phyloP scores from a whole-genome alignment of 2,888 invertebrate genomes.

The Sphaerophoria taeniata region DNA sequence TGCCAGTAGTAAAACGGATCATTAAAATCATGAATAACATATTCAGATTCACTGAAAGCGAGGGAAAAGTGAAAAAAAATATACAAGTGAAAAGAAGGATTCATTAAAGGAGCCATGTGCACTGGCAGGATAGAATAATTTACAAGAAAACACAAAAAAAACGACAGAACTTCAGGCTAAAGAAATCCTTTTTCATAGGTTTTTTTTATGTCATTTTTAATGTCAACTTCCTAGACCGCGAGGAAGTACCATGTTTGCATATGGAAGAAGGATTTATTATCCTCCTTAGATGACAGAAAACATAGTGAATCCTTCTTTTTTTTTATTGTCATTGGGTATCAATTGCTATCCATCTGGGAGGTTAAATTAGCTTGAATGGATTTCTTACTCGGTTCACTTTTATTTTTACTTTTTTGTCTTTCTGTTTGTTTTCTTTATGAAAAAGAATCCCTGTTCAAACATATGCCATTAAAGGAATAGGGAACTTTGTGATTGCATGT shows the following conservation, averaged over 20 bases:
- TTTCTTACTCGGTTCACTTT: slow-evolving; percentile 36
- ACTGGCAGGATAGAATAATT: slow-evolving; percentile 41
- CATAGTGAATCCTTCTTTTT: slow-evolving; percentile 59
- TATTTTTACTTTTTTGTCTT: slow-evolving; percentile 12
- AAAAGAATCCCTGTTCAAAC: slow-evolving; percentile 42
- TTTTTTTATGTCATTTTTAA: slow-evolving; percentile 57
- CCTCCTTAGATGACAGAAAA: slow-evolving; percentile 8
- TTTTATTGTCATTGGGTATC: slow-evolving; percentile 36
- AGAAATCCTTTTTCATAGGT: slow-evolving; percentile 52
- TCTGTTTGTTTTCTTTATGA: slow-evolving; percentile 11
- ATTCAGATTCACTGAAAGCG: slow-evolving; percentile 24
- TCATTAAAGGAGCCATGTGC: slow-evolving; percentile 71
- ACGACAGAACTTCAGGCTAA: slow-evolving; percentile 25
- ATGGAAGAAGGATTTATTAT: slow-evolving; percentile 56
- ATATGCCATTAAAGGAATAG: slow-evolving; percentile 53
- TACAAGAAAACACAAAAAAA: slow-evolving; percentile 10
- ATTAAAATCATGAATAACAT: slow-evolving; percentile 74
- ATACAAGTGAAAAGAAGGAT: slow-evolving; percentile 60
- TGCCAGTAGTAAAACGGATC: slow-evolving; percentile 68
- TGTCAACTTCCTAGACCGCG: slow-evolving; percentile 72
- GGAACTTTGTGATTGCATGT: slow-evolving; percentile 61
- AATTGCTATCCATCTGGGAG: slow-evolving; percentile 69
- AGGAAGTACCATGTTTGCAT: slow-evolving; percentile 70
- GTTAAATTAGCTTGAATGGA: slow-evolving; percentile 70
- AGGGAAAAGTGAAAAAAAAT: slow-evolving; percentile 19